Evolutionary conservation across 2,113 vertebrate genomes (phyloP).

Genomic region (Thermophis baileyi): DNA sequence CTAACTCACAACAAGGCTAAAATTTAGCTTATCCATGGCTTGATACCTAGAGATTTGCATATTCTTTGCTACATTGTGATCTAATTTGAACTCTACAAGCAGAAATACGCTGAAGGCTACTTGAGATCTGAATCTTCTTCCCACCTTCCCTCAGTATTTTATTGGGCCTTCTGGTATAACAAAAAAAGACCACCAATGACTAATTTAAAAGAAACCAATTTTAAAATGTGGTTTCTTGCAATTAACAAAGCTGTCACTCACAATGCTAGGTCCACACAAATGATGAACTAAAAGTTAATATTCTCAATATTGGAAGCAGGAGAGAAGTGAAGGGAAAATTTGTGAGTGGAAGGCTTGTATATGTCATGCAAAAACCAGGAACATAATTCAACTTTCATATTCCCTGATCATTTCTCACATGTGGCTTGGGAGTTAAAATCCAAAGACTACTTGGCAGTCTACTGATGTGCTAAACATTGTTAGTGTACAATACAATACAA

Average conservation of each 20-base stretch:
- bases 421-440: not conserved
- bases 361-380: not conserved
- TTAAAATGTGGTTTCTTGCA: not conserved
- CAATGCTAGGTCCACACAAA: not conserved
- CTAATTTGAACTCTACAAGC: not conserved
- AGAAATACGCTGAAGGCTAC: not conserved
- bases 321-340: not conserved
- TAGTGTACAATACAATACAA: too few species aligned
- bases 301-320: not conserved
- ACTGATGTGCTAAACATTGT: not conserved
- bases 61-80: not conserved
- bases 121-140: not conserved
- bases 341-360: not conserved
- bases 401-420: not conserved
- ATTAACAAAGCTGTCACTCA: not conserved
- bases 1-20: not conserved
- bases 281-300: not conserved
- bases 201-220: not conserved
- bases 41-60: not conserved
- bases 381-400: not conserved
- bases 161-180: not conserved
- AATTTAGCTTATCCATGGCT: not conserved
- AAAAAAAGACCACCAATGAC: not conserved
- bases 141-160: not conserved
- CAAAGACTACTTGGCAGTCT: not conserved